Conservation (phyloP, 2,113 vertebrate species). For the Clarias magur region DNA sequence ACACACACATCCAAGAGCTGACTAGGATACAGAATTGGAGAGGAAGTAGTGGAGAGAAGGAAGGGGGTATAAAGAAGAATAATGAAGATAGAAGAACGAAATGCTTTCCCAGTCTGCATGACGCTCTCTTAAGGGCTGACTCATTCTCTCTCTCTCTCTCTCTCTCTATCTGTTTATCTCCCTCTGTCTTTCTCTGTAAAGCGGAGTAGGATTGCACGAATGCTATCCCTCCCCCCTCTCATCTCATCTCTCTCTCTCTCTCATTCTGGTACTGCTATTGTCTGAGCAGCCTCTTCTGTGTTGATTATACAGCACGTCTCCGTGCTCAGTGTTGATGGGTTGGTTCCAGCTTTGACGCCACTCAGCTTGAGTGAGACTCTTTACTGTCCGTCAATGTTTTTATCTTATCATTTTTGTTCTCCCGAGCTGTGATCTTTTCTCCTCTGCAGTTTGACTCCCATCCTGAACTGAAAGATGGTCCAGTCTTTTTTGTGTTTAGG, state of each 20-base stretch:
- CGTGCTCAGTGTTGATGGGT: conserved; percentile 57
- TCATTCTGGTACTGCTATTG: conserved; percentile 63
- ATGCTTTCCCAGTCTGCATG: conserved; percentile 59
- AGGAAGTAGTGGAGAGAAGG: background rate
- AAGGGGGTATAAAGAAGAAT: conserved; percentile 8
- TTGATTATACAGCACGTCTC: conserved; percentile 57
- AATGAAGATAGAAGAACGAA: conserved; percentile 36
- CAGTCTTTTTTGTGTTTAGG: background rate
- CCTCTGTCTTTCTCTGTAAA: conserved; percentile 8
- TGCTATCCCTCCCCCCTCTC: conserved; percentile 46
- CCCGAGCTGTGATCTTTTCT: conserved; percentile 31
- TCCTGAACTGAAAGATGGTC: conserved; percentile 24
- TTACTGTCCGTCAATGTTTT: conserved; percentile 44
- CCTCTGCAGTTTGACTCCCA: conserved; percentile 26
- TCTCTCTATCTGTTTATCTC: conserved; percentile 11
- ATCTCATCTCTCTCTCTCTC: conserved; percentile 53
- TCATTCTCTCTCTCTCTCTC: conserved; percentile 60
- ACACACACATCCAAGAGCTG: background rate
- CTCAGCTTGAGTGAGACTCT: conserved; percentile 58
- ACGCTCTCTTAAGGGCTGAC: conserved; percentile 66
- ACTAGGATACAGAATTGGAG: background rate
- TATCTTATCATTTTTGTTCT: background rate
- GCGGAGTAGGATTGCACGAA: conserved; percentile 21
- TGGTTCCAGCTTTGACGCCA: conserved; percentile 49
- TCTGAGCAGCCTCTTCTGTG: conserved; percentile 61